Percentiles rank a stretch among this genome's conserved stretches.
phyloP scores from a whole-genome alignment of 2,113 vertebrate genomes.

The Anarhynchus alexandrinus region DNA sequence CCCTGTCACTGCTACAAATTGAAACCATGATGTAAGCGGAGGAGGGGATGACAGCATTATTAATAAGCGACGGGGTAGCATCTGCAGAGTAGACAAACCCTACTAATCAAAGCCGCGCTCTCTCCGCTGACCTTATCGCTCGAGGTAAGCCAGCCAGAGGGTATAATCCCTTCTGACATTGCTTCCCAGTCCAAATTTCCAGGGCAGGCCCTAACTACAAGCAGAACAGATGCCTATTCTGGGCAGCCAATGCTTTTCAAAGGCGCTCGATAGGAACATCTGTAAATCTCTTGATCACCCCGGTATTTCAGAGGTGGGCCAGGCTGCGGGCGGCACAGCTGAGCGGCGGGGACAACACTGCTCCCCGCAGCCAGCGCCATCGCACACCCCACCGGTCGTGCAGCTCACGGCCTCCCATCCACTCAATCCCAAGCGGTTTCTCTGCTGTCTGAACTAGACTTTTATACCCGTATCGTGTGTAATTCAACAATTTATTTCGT shows the following conservation, averaged over 20 bases:
- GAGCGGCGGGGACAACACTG: fast-evolving
- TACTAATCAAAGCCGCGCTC: not conserved
- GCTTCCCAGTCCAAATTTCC: conserved; percentile 4
- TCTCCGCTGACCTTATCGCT: not conserved
- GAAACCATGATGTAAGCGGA: conserved; percentile 14
- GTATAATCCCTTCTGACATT: conserved; percentile 12
- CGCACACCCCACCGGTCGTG: fast-evolving
- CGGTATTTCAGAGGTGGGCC: not conserved
- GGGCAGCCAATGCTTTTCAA: not conserved
- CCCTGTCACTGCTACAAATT: conserved; percentile 1
- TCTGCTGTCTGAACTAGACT: not conserved
- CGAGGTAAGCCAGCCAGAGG: not conserved
- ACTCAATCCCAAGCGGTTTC: not conserved
- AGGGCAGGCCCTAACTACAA: not conserved
- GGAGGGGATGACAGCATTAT: not conserved
- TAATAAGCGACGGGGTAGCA: not conserved
- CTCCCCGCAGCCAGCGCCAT: not conserved
- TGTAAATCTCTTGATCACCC: not conserved
- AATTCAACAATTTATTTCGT: conserved; percentile 9
- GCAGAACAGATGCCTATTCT: not conserved
- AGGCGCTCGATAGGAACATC: not conserved
- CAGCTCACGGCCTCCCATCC: not conserved
- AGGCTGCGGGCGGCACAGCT: not conserved
- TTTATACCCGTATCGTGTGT: not conserved
- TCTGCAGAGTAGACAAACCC: not conserved